phyloP scores from a whole-genome alignment of 2,888 invertebrate species.

The Yponomeuta cagnagella region DNA sequence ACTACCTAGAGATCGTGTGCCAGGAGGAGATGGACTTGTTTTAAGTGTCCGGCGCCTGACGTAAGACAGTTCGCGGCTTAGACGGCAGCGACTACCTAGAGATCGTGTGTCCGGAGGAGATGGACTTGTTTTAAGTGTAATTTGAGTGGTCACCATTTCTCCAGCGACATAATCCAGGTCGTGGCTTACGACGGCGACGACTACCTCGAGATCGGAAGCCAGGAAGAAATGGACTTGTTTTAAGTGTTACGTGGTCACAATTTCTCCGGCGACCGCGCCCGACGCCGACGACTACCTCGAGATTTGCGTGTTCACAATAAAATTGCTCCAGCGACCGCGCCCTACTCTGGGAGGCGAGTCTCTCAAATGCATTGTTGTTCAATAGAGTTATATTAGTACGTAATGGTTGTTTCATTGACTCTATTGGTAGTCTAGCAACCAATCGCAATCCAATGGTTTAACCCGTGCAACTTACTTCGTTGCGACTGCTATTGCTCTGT shows the following conservation, averaged over 20 bases:
- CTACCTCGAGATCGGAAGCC: constrained; percentile 82
- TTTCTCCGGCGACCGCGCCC: constrained; percentile 24
- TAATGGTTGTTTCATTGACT: too few relatives aligned
- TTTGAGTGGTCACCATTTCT: too few relatives aligned
- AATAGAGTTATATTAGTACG: too few relatives aligned
- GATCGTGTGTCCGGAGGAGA: constrained; percentile 80
- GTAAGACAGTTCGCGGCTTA: constrained; percentile 33
- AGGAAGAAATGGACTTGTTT: constrained; percentile 81
- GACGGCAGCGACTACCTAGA: constrained; percentile 76
- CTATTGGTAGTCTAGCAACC: too few relatives aligned
- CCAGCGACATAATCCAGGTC: constrained; percentile 28
- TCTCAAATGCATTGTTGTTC: too few relatives aligned
- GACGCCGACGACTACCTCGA: constrained; percentile 61
- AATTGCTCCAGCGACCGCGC: constrained; percentile 22
- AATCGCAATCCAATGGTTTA: too few relatives aligned
- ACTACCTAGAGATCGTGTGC: constrained; percentile 82
- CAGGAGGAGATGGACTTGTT: constrained; percentile 84
- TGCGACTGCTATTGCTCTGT: neutral
- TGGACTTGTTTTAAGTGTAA: constrained; percentile 71
- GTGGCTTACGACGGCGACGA: constrained; percentile 78
- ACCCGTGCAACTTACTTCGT: too few relatives aligned
- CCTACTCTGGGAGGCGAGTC: constrained; percentile 14
- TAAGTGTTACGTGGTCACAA: too few relatives aligned
- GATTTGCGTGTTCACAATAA: too few relatives aligned
- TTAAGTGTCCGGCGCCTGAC: constrained; percentile 35